Evolutionary conservation across 2,797 vertebrate genomes (phyloP).

Genomic region (Acanthurus tractus): DNA sequence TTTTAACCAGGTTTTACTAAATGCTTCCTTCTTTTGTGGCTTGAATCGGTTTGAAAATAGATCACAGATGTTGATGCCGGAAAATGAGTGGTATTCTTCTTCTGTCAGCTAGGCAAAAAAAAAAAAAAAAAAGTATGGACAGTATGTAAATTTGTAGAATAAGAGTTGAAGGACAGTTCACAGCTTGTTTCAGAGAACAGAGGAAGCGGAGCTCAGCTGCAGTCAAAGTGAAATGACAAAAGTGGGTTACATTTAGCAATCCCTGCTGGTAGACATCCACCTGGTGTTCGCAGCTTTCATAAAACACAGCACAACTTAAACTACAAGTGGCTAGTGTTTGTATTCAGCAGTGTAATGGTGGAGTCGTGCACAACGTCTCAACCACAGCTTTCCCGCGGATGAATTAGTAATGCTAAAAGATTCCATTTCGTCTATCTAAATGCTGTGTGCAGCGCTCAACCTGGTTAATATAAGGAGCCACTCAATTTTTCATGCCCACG

Average conservation of each 20-base stretch:
- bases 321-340: slow-evolving; percentile 45
- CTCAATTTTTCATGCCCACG: slow-evolving; percentile 97
- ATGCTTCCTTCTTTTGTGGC: slow-evolving; percentile 60
- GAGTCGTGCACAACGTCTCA: slow-evolving; percentile 47
- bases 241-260: slow-evolving; percentile 61
- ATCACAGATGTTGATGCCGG: slow-evolving; percentile 46
- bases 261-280: slow-evolving; percentile 53
- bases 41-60: slow-evolving; percentile 54
- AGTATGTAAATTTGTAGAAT: slow-evolving; percentile 36
- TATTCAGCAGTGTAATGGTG: slow-evolving; percentile 41
- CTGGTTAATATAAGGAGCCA: slow-evolving; percentile 93
- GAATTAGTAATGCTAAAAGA: slow-evolving; percentile 87
- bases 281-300: slow-evolving; percentile 39
- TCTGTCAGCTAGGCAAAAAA: slow-evolving; percentile 18
- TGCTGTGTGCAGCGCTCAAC: slow-evolving; percentile 71
- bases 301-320: slow-evolving; percentile 34
- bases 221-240: slow-evolving; percentile 46
- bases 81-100: slow-evolving; percentile 22
- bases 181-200: slow-evolving; percentile 31
- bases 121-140: slow-evolving; percentile 28
- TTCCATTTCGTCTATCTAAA: slow-evolving; percentile 82
- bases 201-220: slow-evolving; percentile 37
- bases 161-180: slow-evolving; percentile 57
- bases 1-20: slow-evolving; percentile 78
- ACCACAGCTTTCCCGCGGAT: slow-evolving; percentile 69